These are phyloP conservation scores for Eledona agricola DNA, from an alignment of 2,888 invertebrate species.

Conservation along the genomic window DNA sequence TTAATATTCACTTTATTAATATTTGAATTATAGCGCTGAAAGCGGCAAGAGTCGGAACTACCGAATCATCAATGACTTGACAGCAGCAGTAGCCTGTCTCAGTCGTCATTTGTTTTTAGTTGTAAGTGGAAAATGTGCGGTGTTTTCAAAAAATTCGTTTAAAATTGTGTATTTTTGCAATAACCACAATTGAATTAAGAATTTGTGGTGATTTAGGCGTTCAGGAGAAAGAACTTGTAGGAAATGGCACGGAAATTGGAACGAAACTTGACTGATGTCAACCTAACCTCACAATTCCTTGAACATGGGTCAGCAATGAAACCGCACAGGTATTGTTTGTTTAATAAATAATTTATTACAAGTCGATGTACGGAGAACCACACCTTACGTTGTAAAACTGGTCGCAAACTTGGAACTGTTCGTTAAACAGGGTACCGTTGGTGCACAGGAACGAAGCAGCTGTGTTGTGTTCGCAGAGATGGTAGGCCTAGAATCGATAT, in stretches of 20 bases:
- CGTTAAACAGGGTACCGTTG: constrained; percentile 73
- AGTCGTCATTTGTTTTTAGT: too few species aligned
- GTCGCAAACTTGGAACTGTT: constrained; percentile 74
- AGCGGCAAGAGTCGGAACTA: too few species aligned
- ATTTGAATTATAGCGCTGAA: too few species aligned
- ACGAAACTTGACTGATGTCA: too few species aligned
- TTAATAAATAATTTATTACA: constrained; percentile 55
- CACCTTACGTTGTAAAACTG: constrained; percentile 74
- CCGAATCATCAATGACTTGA: too few species aligned
- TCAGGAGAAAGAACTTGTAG: too few species aligned
- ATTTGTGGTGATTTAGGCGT: too few species aligned
- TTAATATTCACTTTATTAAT: too few species aligned
- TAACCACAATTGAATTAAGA: too few species aligned
- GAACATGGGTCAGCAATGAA: background rate
- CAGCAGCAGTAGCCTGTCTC: too few species aligned
- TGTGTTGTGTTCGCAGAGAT: constrained; percentile 69
- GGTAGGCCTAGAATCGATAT: constrained; percentile 66
- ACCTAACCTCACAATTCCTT: constrained; percentile 5
- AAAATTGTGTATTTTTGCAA: background rate
- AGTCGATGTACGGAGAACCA: constrained; percentile 69
- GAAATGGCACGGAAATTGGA: too few species aligned
- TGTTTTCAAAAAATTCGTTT: constrained; percentile 10
- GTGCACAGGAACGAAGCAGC: constrained; percentile 70
- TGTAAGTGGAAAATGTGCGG: too few species aligned
- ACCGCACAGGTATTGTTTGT: background rate